A percentile compares a stretch with the other conserved stretches of the same genome.
phyloP scores from a whole-genome alignment of 2,113 vertebrate species.

The Boulengeromyrus knoepffleri region DNA sequence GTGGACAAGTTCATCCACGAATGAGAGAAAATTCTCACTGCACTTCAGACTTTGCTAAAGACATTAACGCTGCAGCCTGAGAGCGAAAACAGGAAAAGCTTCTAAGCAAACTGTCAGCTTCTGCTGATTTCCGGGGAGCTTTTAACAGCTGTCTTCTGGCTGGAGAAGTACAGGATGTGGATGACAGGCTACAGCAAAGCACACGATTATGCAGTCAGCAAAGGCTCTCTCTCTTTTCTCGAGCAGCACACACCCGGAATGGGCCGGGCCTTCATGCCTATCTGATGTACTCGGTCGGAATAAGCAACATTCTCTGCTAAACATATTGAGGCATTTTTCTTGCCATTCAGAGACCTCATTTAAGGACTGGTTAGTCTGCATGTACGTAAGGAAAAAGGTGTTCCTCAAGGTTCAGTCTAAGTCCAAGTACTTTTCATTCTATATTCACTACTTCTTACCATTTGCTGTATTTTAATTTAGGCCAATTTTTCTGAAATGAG shows the following conservation, averaged over 20 bases:
- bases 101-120: neutral
- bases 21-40: neutral
- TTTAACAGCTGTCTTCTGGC: neutral
- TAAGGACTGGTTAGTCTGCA: neutral
- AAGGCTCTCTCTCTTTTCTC: neutral
- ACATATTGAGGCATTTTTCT: neutral
- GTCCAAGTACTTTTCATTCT: neutral
- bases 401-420: neutral
- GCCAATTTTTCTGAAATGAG: neutral
- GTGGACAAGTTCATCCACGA: neutral
- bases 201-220: neutral
- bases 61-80: neutral
- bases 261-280: too few species aligned
- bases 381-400: neutral
- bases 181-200: neutral
- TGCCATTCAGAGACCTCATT: neutral
- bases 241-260: neutral
- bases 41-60: neutral
- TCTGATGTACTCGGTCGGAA: neutral
- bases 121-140: neutral
- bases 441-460: neutral
- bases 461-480: neutral
- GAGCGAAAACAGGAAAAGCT: neutral
- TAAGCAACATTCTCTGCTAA: neutral
- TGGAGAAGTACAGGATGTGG: neutral